Evolutionary conservation across 2,113 vertebrate genomes (phyloP).

Genomic region (Alligator mississippiensis): DNA sequence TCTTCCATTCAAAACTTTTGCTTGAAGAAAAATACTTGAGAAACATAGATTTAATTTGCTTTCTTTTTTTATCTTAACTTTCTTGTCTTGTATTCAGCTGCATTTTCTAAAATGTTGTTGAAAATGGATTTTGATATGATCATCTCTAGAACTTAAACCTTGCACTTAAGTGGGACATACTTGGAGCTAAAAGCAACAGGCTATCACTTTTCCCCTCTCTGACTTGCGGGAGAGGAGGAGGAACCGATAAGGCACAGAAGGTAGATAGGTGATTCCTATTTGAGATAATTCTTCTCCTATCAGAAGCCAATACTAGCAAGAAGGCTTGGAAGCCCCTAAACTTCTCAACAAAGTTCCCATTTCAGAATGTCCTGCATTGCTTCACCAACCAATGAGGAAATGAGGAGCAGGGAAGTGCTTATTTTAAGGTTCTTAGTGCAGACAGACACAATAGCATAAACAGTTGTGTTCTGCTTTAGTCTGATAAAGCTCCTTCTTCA

Average conservation of each 20-base stretch:
- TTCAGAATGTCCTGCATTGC: background rate
- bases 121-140: background rate
- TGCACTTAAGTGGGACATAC: background rate
- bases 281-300: background rate
- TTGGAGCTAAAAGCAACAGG: background rate
- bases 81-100: background rate
- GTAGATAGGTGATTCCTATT: background rate
- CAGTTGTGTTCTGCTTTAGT: background rate
- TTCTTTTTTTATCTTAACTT: background rate
- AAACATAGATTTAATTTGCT: background rate
- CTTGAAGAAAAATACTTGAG: background rate
- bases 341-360: background rate
- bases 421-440: background rate
- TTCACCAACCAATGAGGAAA: background rate
- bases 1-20: background rate
- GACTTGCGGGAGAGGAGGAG: background rate
- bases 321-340: background rate
- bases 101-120: background rate
- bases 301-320: background rate
- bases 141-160: background rate
- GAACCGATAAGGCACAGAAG: background rate
- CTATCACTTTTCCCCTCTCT: background rate
- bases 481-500: conserved; percentile 23
- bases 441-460: background rate
- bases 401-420: background rate